Evolutionary conservation across 2,113 vertebrate species (phyloP).

Genomic region (Erythrocercus mccallii): DNA sequence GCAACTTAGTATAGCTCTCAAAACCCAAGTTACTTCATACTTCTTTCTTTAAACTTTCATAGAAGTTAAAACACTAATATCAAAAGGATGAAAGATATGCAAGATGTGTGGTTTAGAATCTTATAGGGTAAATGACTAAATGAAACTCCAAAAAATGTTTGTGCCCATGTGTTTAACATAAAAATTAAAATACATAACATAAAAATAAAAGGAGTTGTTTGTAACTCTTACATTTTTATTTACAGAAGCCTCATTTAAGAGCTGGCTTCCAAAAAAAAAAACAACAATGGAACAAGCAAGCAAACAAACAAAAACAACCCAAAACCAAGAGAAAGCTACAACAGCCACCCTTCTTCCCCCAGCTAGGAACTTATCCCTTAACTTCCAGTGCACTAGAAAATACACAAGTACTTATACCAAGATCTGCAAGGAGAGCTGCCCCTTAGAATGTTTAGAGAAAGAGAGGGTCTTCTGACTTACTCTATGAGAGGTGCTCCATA

Average conservation of each 20-base stretch:
- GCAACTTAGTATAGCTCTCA: not conserved
- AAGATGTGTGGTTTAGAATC: not conserved
- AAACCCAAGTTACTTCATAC: not conserved
- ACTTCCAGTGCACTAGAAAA: not conserved
- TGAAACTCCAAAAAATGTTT: not conserved
- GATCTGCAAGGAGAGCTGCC: not conserved
- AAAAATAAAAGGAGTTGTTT: not conserved
- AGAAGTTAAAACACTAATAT: not conserved
- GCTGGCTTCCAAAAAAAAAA: not conserved
- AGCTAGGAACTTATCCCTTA: not conserved
- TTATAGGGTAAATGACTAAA: not conserved
- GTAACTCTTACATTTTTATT: not conserved
- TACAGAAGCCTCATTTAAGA: not conserved
- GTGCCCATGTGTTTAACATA: not conserved
- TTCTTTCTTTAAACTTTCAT: not conserved
- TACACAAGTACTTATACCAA: not conserved
- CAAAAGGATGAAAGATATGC: not conserved
- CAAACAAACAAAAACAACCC: not conserved
- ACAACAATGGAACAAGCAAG: not conserved
- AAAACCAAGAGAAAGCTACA: not conserved
- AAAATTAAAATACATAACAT: too few relatives aligned
- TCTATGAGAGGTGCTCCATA: slow-evolving; percentile 94
- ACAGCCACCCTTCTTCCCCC: not conserved
- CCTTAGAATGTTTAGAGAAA: not conserved
- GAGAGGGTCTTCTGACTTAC: slow-evolving; percentile 80